phyloP scores from a whole-genome alignment of 2,797 vertebrate species.

The Aselliscus stoliczkanus region DNA sequence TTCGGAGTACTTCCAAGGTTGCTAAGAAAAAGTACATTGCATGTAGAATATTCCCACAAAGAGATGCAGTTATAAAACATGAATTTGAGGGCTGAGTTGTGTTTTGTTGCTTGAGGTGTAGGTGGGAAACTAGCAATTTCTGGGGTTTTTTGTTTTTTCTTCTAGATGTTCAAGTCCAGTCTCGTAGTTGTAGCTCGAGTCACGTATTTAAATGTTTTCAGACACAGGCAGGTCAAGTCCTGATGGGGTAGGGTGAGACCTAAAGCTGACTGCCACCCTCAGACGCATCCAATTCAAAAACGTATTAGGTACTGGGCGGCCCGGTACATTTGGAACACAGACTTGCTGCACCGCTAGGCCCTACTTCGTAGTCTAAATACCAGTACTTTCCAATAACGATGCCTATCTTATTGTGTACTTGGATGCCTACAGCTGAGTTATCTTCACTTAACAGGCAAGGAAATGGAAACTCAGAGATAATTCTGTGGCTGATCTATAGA shows the following conservation, averaged over 20 bases:
- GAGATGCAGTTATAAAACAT: not conserved
- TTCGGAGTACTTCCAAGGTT: slow-evolving; percentile 56
- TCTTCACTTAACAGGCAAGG: not conserved
- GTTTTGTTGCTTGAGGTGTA: not conserved
- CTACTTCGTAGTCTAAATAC: not conserved
- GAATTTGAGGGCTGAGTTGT: not conserved
- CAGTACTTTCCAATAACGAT: not conserved
- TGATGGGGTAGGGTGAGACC: too few relatives aligned
- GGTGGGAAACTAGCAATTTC: not conserved
- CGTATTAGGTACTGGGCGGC: too few relatives aligned
- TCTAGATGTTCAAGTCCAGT: not conserved
- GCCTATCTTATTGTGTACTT: not conserved
- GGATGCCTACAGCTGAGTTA: not conserved
- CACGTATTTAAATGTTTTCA: not conserved
- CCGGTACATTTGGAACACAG: not conserved
- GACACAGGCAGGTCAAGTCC: not conserved
- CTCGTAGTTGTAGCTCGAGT: not conserved
- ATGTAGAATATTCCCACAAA: not conserved
- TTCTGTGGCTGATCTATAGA: not conserved
- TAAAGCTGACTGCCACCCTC: not conserved
- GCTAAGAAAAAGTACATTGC: not conserved
- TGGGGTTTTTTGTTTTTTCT: not conserved
- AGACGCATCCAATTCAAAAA: not conserved
- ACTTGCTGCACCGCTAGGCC: not conserved
- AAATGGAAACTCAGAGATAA: not conserved